Evolutionary conservation across 2,888 invertebrate genomes (phyloP).

Genomic region (Exocentrus adspersus): DNA sequence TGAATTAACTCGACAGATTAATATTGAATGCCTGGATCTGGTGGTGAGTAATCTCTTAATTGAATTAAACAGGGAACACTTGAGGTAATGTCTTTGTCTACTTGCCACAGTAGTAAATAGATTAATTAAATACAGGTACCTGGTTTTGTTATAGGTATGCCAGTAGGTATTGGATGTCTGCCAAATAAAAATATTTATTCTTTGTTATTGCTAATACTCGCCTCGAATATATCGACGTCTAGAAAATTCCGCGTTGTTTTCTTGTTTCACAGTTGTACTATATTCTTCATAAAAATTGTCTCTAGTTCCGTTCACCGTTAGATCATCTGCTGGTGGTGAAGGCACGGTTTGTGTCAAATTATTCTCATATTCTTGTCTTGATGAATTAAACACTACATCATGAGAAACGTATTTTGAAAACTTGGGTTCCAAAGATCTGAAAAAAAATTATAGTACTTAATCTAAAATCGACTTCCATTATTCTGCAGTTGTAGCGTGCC

Average conservation of each 20-base stretch:
- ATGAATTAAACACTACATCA: not conserved
- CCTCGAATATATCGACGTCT: too few relatives aligned
- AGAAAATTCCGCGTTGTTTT: not conserved
- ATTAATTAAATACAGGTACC: too few relatives aligned
- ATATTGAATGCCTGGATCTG: not conserved
- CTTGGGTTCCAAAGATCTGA: not conserved
- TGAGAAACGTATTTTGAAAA: constrained; percentile 4
- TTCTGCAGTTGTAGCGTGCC: too few relatives aligned
- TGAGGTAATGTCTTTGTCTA: not conserved
- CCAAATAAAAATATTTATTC: too few relatives aligned
- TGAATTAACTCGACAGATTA: not conserved
- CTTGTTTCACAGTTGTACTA: not conserved
- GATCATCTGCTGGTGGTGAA: not conserved
- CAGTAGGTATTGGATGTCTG: too few relatives aligned
- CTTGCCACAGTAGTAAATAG: too few relatives aligned
- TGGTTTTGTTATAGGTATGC: too few relatives aligned
- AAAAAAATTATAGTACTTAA: not conserved
- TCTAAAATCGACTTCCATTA: too few relatives aligned
- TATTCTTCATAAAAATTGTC: not conserved
- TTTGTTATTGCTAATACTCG: too few relatives aligned
- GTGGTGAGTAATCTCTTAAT: not conserved
- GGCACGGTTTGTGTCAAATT: not conserved
- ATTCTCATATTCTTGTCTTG: not conserved
- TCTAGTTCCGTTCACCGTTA: not conserved
- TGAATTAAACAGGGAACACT: not conserved